Evolutionary conservation across 2,113 vertebrate species (phyloP).

Genomic region (Anolis carolinensis): DNA sequence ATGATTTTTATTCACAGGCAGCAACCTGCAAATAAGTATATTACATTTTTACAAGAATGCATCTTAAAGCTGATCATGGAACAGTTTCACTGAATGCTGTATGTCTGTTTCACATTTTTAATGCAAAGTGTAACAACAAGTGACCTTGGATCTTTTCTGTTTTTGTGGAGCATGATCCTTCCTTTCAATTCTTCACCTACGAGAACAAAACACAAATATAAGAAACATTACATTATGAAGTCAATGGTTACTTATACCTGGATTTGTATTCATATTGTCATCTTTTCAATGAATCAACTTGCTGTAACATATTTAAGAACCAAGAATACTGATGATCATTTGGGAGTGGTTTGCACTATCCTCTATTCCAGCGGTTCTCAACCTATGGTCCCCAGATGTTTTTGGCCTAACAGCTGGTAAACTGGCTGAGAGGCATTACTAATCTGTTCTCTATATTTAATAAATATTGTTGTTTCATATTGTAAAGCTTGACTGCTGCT

Average conservation of each 20-base stretch:
- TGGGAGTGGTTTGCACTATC: background rate
- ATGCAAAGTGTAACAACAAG: slow-evolving; percentile 84
- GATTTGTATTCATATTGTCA: background rate
- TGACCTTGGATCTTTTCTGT: slow-evolving; percentile 91
- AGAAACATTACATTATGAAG: background rate
- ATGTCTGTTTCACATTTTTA: slow-evolving; percentile 80
- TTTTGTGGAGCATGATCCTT: slow-evolving; percentile 85
- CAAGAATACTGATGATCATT: background rate
- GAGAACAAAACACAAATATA: slow-evolving; percentile 48
- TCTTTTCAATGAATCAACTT: background rate
- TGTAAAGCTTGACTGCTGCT: background rate
- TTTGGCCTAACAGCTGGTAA: no score
- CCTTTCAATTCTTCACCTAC: slow-evolving; percentile 87
- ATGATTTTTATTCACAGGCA: background rate
- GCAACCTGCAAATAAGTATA: background rate
- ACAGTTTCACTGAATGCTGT: slow-evolving; percentile 81
- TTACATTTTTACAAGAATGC: rapidly evolving
- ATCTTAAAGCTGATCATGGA: rapidly evolving
- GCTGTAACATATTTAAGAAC: background rate
- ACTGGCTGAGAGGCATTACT: background rate
- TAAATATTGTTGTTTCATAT: background rate
- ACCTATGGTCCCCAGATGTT: no score
- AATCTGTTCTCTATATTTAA: background rate
- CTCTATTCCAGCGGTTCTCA: no score
- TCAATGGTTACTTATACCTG: background rate